phyloP scores from a whole-genome alignment of 2,113 vertebrate species.

The Daphoenositta chrysoptera region DNA sequence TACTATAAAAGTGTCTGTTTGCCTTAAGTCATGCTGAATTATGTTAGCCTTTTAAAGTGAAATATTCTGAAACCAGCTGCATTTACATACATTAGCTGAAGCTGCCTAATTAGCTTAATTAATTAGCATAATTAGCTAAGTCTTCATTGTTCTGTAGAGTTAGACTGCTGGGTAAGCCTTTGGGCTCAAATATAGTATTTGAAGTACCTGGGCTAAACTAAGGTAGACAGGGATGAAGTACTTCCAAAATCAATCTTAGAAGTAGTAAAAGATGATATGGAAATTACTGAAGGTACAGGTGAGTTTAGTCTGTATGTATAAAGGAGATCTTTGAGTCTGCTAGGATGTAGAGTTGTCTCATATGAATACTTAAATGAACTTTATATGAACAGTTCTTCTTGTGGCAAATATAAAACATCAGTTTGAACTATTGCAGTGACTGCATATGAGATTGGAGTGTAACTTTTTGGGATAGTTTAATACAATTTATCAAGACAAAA shows the following conservation, averaged over 20 bases:
- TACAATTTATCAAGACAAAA: neutral
- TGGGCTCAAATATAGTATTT: neutral
- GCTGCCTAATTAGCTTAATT: constrained; percentile 26
- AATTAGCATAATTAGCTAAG: constrained; percentile 16
- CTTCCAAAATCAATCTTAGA: neutral
- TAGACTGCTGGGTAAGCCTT: neutral
- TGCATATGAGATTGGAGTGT: neutral
- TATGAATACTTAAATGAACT: neutral
- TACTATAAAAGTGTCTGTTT: neutral
- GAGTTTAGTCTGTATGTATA: neutral
- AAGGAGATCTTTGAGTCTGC: neutral
- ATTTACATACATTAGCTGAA: constrained; percentile 27
- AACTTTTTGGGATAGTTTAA: neutral
- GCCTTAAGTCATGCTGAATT: constrained; percentile 12
- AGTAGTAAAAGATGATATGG: neutral
- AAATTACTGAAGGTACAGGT: neutral
- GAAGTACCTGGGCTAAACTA: neutral
- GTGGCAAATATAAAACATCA: neutral
- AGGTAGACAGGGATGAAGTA: neutral
- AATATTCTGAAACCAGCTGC: constrained; percentile 8
- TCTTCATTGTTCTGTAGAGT: neutral
- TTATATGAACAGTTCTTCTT: neutral
- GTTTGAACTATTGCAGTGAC: neutral
- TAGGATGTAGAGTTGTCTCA: rapidly evolving
- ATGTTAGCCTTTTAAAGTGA: neutral